Conservation (phyloP, 1,140 invertebrate genomes). For the Wasmannia auropunctata region DNA sequence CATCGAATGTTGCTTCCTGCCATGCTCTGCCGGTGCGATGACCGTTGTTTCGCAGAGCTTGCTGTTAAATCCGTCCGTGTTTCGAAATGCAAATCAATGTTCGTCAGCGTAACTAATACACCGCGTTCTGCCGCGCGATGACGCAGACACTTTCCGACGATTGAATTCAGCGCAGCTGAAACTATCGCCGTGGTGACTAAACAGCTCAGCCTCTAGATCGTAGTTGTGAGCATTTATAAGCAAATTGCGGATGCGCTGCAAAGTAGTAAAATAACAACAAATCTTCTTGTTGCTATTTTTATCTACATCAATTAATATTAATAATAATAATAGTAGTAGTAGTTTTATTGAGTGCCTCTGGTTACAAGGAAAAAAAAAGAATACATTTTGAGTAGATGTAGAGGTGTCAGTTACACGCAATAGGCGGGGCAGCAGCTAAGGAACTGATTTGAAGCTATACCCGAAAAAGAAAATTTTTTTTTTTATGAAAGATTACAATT, state of each 20-base stretch:
- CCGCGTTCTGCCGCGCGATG: neutral
- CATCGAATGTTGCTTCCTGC: constrained; percentile 58
- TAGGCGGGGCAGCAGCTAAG: no score
- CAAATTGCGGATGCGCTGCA: neutral
- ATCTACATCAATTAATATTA: neutral
- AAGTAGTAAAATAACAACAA: neutral
- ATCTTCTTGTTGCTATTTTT: neutral
- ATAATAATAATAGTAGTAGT: no score
- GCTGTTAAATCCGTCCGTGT: constrained; percentile 34
- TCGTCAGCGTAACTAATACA: constrained; percentile 58
- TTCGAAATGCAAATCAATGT: constrained; percentile 60
- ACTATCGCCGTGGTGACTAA: neutral
- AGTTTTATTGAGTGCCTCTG: no score
- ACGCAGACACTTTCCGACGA: constrained; percentile 19
- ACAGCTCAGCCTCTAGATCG: neutral
- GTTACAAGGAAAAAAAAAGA: no score
- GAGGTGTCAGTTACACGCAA: no score
- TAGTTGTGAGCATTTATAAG: neutral
- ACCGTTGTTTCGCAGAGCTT: constrained; percentile 51
- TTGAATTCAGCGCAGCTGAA: neutral
- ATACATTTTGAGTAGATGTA: no score
- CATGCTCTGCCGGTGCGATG: constrained; percentile 16
- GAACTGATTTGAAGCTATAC: no score
- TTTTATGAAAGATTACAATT: no score
- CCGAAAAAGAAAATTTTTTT: no score